A percentile compares a stretch with the other conserved stretches of the same genome.
phyloP scores from a whole-genome alignment of 2,113 vertebrate genomes.

The Scomber scombrus region DNA sequence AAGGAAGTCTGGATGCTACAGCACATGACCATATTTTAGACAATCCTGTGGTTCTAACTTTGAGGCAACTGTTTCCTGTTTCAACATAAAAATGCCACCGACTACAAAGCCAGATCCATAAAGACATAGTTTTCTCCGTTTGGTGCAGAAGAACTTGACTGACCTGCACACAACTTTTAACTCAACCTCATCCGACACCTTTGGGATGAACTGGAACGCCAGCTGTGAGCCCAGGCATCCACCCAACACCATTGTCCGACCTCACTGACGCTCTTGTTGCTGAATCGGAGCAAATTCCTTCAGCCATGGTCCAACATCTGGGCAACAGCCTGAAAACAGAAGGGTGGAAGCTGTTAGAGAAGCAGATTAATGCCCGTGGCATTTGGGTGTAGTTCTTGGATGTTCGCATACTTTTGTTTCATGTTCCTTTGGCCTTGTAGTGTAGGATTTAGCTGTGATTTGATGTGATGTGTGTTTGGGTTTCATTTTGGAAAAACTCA shows the following conservation, averaged over 20 bases:
- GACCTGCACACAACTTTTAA: not conserved
- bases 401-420: not conserved
- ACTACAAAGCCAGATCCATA: too few relatives aligned
- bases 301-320: not conserved
- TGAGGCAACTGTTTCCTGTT: not conserved
- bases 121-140: too few relatives aligned
- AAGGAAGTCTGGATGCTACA: too few relatives aligned
- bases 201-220: not conserved
- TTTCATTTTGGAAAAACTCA: not conserved
- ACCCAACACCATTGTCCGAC: too few relatives aligned
- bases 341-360: too few relatives aligned
- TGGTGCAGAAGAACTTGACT: not conserved
- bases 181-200: not conserved
- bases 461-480: not conserved
- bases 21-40: too few relatives aligned
- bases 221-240: not conserved
- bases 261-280: not conserved
- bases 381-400: not conserved
- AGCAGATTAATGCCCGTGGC: not conserved
- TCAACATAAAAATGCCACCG: too few relatives aligned
- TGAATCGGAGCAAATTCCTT: not conserved
- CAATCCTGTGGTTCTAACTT: too few relatives aligned
- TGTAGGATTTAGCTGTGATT: not conserved
- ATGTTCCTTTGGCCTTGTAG: not conserved
- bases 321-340: too few relatives aligned